Evolutionary conservation across 1,140 invertebrate species (phyloP), one percentile per base, ranked within the genome.

Genomic region (Solenopsis fugax): DNA sequence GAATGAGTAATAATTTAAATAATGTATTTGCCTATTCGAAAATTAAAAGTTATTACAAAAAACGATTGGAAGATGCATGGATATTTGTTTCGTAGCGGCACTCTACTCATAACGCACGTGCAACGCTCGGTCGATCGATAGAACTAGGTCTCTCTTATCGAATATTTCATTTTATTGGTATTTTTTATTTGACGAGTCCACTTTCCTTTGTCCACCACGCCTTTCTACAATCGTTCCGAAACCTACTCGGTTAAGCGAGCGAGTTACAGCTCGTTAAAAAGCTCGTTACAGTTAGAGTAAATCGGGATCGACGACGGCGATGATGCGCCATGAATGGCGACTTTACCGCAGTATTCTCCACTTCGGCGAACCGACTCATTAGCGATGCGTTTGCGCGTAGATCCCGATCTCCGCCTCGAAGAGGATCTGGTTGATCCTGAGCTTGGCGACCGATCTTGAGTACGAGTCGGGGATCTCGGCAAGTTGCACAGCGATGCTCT

Each of bases 361-460:
- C 5, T 1, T 21, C n/a, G n/a, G 2, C n/a, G 9, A 56, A 21
- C 16, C 37, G 24, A 10, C 13, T 81, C 18, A 88, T 92, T 92
- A 93, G 71, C 86, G 90, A 77, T 78, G 86, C 18, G 88, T 88
- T 82, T 93, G 91, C 45, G 92, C 92, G 84, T 93, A 93, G 52
- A 92, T 86, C 2, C 92, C 92, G 71, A 93, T 93, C 67, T 93
- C 92, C 18, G 92, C 92, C 65, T 93, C 92, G 75, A 93, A 93
- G 1, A 93, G 87, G 9, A 93, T 93, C 62, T 93, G 92, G 62
- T 93, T 93, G 67, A 93, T 93, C 72, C 91, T 91, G 0, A 93
- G 82, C 73, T 93, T 93, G 2, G 92, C 92, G 7, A 93, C 92
- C 10, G 92, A 93, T 58, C 92, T 92, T n/a, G 92, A 93, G 10